Conservation (phyloP, 2,888 invertebrate genomes). For the Peribatodes rhomboidaria region DNA sequence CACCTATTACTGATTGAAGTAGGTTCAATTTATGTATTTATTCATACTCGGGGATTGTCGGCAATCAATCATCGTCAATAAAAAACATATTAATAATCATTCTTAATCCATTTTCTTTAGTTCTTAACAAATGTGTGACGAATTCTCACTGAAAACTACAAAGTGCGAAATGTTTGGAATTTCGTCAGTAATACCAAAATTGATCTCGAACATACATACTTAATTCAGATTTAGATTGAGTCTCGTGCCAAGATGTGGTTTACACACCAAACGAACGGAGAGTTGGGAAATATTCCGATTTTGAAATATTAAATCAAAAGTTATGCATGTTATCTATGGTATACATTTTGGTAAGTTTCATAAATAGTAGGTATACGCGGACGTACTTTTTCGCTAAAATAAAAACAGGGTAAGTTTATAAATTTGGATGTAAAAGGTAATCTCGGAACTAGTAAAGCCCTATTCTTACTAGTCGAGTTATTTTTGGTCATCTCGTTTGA, state of each 20-base stretch:
- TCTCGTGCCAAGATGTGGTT: slow-evolving; percentile 35
- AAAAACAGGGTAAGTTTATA: too few species aligned
- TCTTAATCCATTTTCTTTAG: too few species aligned
- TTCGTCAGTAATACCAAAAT: slow-evolving; percentile 23
- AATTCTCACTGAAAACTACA: too few species aligned
- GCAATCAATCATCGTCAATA: too few species aligned
- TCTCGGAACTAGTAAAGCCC: too few species aligned
- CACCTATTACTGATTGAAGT: slow-evolving; percentile 21
- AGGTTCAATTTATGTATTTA: slow-evolving; percentile 15
- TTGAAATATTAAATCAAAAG: slow-evolving; percentile 16
- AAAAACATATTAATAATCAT: too few species aligned
- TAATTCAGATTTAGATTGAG: slow-evolving; percentile 35
- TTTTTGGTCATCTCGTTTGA: too few species aligned
- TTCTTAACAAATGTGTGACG: too few species aligned
- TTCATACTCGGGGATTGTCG: background rate
- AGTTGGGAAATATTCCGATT: slow-evolving; percentile 21
- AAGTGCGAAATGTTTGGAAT: background rate
- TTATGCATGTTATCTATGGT: background rate
- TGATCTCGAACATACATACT: slow-evolving; percentile 12
- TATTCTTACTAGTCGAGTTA: too few species aligned
- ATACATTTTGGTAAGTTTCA: background rate
- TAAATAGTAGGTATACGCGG: too few species aligned
- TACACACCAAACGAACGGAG: slow-evolving; percentile 11
- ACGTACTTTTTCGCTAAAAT: too few species aligned
- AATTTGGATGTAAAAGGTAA: too few species aligned